Percentiles rank a stretch among this genome's conserved stretches.
These are phyloP conservation scores for Hypotaenidia okinawae DNA, from an alignment of 2,797 vertebrate species.

Conservation along the genomic window DNA sequence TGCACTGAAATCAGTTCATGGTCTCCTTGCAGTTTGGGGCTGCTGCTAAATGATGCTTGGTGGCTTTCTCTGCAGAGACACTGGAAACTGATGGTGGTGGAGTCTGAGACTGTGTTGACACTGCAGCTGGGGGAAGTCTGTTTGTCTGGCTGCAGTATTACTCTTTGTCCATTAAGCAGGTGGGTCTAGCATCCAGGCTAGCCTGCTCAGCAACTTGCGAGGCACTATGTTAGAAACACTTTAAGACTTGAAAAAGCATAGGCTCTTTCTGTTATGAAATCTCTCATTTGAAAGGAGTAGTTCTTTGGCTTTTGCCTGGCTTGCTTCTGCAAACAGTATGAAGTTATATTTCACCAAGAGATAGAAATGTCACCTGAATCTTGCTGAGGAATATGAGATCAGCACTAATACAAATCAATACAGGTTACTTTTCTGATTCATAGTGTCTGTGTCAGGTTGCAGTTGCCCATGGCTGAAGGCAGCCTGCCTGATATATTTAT, in stretches of 20 bases:
- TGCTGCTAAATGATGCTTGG: neutral
- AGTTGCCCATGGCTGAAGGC: neutral
- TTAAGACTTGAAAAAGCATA: constrained; percentile 7
- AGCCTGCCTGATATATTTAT: neutral
- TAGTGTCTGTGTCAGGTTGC: neutral
- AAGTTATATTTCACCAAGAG: constrained; percentile 14
- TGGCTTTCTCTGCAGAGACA: neutral
- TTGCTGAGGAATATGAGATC: constrained; percentile 5
- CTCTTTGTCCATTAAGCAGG: neutral
- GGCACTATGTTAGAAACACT: constrained; percentile 3
- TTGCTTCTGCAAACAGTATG: neutral
- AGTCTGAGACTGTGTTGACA: neutral
- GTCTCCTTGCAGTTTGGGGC: neutral
- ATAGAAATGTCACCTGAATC: constrained; percentile 25
- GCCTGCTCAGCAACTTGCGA: neutral
- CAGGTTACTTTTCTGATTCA: constrained; percentile 36
- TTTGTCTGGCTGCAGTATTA: neutral
- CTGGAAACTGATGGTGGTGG: neutral
- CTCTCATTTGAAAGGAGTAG: constrained; percentile 13
- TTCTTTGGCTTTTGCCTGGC: neutral
- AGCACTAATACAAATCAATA: constrained; percentile 51
- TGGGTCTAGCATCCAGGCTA: constrained; percentile 1
- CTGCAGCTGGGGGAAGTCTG: neutral
- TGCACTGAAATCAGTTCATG: neutral
- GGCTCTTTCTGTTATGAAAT: neutral